A percentile compares a stretch with the other conserved stretches of the same genome.
Evolutionary conservation across 2,888 invertebrate genomes (phyloP).

Genomic region (Noctua janthina): DNA sequence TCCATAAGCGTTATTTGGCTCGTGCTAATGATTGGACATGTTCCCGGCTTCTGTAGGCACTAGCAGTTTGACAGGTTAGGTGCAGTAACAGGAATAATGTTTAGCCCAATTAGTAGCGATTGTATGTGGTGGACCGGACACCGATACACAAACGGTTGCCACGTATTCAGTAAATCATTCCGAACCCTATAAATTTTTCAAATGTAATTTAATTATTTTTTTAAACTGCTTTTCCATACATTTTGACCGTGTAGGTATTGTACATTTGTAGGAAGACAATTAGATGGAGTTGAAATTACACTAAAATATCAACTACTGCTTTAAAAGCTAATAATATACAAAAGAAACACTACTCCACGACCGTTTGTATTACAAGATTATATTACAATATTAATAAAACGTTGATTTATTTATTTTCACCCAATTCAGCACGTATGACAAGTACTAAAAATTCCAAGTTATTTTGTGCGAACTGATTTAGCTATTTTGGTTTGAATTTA

Average conservation of each 20-base stretch:
- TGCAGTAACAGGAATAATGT: background rate
- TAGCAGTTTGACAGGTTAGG: background rate
- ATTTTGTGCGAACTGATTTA: conserved; percentile 4
- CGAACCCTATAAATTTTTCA: background rate
- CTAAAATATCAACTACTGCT: background rate
- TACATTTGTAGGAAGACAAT: background rate
- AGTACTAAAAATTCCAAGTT: background rate
- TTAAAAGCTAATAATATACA: conserved; percentile 4
- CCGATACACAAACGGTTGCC: background rate
- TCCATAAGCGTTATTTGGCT: background rate
- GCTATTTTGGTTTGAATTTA: conserved; percentile 8
- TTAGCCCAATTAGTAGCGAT: background rate
- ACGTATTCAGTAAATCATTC: background rate
- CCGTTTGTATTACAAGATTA: background rate
- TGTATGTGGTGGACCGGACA: background rate
- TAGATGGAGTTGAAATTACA: background rate
- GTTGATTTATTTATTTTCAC: background rate
- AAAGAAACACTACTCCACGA: background rate
- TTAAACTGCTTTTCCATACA: background rate
- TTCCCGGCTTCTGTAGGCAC: background rate
- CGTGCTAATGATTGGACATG: background rate
- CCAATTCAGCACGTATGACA: background rate
- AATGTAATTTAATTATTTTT: background rate
- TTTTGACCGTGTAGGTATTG: background rate
- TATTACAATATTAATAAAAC: conserved; percentile 10